Evolutionary conservation across 1,140 invertebrate genomes (phyloP).

Genomic region (Caenorhabditis latens): DNA sequence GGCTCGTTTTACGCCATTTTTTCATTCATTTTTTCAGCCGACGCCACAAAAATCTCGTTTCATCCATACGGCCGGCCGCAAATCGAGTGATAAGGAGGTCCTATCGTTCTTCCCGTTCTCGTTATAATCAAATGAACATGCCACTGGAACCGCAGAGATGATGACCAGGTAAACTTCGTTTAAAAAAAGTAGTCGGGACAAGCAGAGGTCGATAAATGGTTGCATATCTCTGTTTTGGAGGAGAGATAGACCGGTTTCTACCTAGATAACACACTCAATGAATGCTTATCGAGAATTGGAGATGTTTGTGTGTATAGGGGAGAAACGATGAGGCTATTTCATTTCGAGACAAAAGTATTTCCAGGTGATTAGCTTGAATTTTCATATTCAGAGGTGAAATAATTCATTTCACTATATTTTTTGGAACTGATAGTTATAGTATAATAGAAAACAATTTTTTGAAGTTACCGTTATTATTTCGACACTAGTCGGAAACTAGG

Average conservation of each 20-base stretch:
- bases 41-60: constrained; percentile 38
- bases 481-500: too few species aligned
- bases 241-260: constrained; percentile 5
- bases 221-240: background rate
- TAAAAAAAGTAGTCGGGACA: constrained; percentile 41
- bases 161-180: constrained; percentile 37
- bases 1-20: constrained; percentile 54
- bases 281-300: constrained; percentile 38
- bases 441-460: too few species aligned
- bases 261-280: constrained; percentile 37
- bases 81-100: constrained; percentile 36
- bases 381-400: too few species aligned
- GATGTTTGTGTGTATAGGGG: too few species aligned
- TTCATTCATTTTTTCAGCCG: background rate
- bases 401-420: background rate
- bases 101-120: background rate
- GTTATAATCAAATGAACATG: constrained; percentile 44
- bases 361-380: background rate
- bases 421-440: too few species aligned
- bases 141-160: constrained; percentile 40
- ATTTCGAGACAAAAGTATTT: background rate
- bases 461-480: too few species aligned
- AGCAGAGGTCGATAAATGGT: background rate
- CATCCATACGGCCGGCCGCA: background rate
- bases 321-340: constrained; percentile 1